Percentiles rank a stretch among this genome's conserved stretches.
phyloP scores from a whole-genome alignment of 2,888 invertebrate species.

The Lithophane socia region DNA sequence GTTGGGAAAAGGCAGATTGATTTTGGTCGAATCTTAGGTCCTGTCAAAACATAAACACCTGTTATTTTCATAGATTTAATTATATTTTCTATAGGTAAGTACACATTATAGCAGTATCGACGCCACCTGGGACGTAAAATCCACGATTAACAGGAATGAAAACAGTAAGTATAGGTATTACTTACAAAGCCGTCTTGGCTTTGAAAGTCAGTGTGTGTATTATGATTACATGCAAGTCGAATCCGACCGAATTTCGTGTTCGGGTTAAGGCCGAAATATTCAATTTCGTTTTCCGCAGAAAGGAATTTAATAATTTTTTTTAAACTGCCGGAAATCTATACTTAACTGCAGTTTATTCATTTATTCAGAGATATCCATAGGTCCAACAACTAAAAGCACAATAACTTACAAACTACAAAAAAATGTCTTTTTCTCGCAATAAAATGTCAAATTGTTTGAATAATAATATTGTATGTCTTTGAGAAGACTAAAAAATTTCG shows the following conservation, averaged over 20 bases:
- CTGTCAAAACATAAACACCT: not conserved
- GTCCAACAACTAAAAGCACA: not conserved
- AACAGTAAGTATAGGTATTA: not conserved
- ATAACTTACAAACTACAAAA: not conserved
- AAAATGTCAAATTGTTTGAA: not conserved
- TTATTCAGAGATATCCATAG: not conserved
- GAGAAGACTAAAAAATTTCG: not conserved
- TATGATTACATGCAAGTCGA: not conserved
- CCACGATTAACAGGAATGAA: not conserved
- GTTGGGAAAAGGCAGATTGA: too few relatives aligned
- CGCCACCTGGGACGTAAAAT: not conserved
- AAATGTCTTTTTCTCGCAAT: not conserved
- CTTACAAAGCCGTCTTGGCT: not conserved
- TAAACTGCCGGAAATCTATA: not conserved
- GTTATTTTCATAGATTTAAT: slow-evolving; percentile 12
- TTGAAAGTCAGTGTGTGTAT: not conserved
- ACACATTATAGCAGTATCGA: not conserved
- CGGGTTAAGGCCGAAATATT: not conserved
- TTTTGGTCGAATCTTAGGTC: not conserved
- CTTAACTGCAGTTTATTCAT: not conserved
- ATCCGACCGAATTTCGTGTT: not conserved
- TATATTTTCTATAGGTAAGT: not conserved
- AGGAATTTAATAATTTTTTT: not conserved
- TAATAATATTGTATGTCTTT: not conserved
- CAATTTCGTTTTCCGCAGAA: not conserved